A percentile compares a stretch with the other conserved stretches of the same genome.
Conservation (phyloP, 2,797 vertebrate genomes). For the Decapterus maruadsi region DNA sequence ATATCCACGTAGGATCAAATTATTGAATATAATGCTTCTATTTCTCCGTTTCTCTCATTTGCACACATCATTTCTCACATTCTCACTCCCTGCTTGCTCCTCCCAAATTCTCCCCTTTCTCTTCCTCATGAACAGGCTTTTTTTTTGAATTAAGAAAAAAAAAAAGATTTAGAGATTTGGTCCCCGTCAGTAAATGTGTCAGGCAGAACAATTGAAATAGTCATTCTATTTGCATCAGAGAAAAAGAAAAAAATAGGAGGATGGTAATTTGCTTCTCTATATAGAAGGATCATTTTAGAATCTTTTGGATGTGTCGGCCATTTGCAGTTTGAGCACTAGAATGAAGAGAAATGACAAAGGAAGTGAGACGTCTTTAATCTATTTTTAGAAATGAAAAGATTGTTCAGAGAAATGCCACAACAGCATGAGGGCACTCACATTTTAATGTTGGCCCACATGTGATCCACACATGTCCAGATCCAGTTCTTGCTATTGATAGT, state of each 20-base stretch:
- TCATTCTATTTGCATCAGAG: constrained; percentile 32
- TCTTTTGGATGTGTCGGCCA: constrained; percentile 13
- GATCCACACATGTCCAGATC: constrained; percentile 4
- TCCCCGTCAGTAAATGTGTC: constrained; percentile 53
- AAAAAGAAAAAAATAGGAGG: neutral
- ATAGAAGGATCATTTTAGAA: constrained; percentile 27
- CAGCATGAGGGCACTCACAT: constrained; percentile 12
- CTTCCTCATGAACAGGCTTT: constrained; percentile 26
- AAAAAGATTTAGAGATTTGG: constrained; percentile 50
- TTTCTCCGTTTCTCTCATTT: constrained; percentile 25
- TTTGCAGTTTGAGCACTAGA: constrained; percentile 43
- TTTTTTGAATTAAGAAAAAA: neutral
- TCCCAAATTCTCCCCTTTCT: constrained; percentile 8
- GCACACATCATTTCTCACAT: constrained; percentile 16
- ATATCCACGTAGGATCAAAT: constrained; percentile 65
- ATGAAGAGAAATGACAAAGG: constrained; percentile 35
- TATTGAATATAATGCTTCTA: constrained; percentile 61
- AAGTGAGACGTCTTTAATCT: constrained; percentile 31
- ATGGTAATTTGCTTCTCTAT: constrained; percentile 18
- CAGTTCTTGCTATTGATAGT: neutral
- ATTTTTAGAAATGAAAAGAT: constrained; percentile 43
- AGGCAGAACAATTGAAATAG: constrained; percentile 48
- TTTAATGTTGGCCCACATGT: constrained; percentile 22
- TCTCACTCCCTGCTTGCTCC: constrained; percentile 16
- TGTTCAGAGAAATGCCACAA: constrained; percentile 23